phyloP scores from a whole-genome alignment of 2,888 invertebrate genomes.

The Invenusta paracnida region DNA sequence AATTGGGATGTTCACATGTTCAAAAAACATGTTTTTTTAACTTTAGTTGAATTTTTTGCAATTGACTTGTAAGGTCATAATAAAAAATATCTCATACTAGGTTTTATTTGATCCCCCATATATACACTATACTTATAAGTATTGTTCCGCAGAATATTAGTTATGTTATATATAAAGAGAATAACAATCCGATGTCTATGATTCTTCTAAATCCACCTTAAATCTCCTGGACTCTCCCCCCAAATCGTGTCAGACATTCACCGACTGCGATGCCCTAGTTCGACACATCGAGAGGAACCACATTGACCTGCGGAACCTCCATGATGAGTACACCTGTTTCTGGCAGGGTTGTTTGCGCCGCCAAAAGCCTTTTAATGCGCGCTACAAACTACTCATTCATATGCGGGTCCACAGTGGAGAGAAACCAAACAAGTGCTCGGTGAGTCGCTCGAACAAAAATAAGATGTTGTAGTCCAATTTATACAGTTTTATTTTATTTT shows the following conservation, averaged over 20 bases:
- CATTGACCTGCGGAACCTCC: conserved; percentile 59
- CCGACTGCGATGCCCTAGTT: conserved; percentile 57
- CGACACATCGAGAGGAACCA: conserved; percentile 59
- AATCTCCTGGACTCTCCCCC: too few species aligned
- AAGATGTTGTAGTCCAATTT: too few species aligned
- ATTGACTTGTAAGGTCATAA: too few species aligned
- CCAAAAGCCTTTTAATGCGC: conserved; percentile 59
- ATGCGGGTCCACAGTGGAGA: conserved; percentile 61
- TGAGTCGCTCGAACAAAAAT: neutral
- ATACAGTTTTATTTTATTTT: too few species aligned
- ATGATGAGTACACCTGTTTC: conserved; percentile 59
- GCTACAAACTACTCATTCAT: conserved; percentile 60
- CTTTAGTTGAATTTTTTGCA: too few species aligned
- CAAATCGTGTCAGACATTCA: conserved; percentile 49
- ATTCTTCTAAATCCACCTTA: too few species aligned
- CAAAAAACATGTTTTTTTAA: too few species aligned
- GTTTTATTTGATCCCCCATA: neutral
- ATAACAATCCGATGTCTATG: too few species aligned
- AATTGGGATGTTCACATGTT: too few species aligned
- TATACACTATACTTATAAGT: neutral
- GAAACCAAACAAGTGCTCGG: conserved; percentile 53
- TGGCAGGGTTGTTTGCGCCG: conserved; percentile 57
- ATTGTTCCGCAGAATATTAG: neutral
- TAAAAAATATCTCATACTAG: neutral
- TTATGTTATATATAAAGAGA: neutral